Percentiles rank a stretch among this genome's conserved stretches.
phyloP scores from a whole-genome alignment of 2,113 vertebrate species.

The Chionodraco myersi region DNA sequence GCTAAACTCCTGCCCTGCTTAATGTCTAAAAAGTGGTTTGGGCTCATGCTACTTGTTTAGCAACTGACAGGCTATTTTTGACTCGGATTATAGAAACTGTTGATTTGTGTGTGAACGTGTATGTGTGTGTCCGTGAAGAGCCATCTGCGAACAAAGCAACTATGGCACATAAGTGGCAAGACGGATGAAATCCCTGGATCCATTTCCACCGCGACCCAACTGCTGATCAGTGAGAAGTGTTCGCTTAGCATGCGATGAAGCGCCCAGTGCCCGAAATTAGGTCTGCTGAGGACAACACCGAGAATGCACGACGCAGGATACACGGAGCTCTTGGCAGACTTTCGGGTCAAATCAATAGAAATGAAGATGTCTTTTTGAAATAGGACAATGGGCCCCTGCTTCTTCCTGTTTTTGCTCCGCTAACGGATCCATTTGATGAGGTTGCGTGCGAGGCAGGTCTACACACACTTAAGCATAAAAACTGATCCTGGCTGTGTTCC shows the following conservation, averaged over 20 bases:
- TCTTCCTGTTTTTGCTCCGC: slow-evolving; percentile 32
- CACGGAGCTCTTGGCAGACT: slow-evolving; percentile 40
- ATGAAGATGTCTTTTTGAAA: slow-evolving; percentile 73
- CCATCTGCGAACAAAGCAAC: slow-evolving; percentile 44
- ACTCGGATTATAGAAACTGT: slow-evolving; percentile 18
- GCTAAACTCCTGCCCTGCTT: not conserved
- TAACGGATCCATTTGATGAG: slow-evolving; percentile 45
- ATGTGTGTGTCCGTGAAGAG: not conserved
- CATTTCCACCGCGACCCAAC: slow-evolving; percentile 11
- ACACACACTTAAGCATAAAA: slow-evolving; percentile 54
- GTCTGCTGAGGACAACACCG: slow-evolving; percentile 46
- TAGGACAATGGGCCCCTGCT: slow-evolving; percentile 28
- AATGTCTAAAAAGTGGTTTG: not conserved
- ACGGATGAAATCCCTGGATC: slow-evolving; percentile 29
- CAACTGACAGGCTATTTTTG: not conserved
- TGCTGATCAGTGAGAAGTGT: slow-evolving; percentile 36
- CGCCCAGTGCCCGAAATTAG: slow-evolving; percentile 29
- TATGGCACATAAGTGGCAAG: slow-evolving; percentile 7
- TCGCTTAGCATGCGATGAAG: slow-evolving; percentile 15
- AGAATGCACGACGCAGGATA: slow-evolving; percentile 41
- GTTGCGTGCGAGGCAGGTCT: slow-evolving; percentile 19
- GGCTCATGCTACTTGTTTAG: slow-evolving; percentile 6
- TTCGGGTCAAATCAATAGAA: slow-evolving; percentile 66
- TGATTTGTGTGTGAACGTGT: not conserved
- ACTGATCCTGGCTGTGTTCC: slow-evolving; percentile 12